Percentiles rank a stretch among this genome's conserved stretches.
phyloP scores from a whole-genome alignment of 2,888 invertebrate species.

The Caenorhabditis sp. region DNA sequence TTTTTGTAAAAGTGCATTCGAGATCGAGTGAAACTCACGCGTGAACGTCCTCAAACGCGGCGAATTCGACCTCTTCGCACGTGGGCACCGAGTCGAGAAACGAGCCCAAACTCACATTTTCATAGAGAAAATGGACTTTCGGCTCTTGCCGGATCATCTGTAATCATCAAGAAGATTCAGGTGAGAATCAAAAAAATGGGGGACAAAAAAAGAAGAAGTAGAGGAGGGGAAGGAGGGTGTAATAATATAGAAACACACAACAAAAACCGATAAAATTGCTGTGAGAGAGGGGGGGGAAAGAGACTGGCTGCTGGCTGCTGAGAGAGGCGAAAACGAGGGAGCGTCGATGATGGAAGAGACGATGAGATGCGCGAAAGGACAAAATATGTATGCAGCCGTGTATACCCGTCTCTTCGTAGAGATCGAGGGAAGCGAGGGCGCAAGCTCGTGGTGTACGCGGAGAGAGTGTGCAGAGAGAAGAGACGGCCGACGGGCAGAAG shows the following conservation, averaged over 20 bases:
- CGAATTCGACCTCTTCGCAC: constrained; percentile 35
- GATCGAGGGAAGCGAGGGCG: no score
- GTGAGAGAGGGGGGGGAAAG: constrained; percentile 13
- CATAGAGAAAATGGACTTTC: constrained; percentile 35
- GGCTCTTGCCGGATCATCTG: constrained; percentile 51
- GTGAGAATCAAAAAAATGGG: constrained; percentile 1
- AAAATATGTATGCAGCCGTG: constrained; percentile 47
- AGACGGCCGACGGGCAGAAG: constrained; percentile 18
- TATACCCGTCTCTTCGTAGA: constrained; percentile 37
- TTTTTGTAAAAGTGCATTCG: not conserved
- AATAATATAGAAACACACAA: constrained; percentile 48
- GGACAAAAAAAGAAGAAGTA: constrained; percentile 28
- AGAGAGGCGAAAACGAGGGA: constrained; percentile 7
- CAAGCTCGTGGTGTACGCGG: constrained; percentile 23
- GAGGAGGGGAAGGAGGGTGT: constrained; percentile 13
- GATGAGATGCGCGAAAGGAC: constrained; percentile 34
- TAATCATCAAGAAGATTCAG: not conserved
- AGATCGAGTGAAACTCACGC: constrained; percentile 20
- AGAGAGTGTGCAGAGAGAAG: constrained; percentile 15
- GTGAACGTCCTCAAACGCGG: constrained; percentile 40
- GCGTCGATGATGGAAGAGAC: constrained; percentile 11
- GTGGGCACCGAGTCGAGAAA: constrained; percentile 16
- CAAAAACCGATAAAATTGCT: constrained; percentile 47
- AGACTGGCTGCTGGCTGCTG: constrained; percentile 3
- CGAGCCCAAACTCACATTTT: constrained; percentile 24